Percentiles rank a stretch among this genome's conserved stretches.
Evolutionary conservation across 2,888 invertebrate species (phyloP).

Genomic region (Dyspetes luteomarginatus): DNA sequence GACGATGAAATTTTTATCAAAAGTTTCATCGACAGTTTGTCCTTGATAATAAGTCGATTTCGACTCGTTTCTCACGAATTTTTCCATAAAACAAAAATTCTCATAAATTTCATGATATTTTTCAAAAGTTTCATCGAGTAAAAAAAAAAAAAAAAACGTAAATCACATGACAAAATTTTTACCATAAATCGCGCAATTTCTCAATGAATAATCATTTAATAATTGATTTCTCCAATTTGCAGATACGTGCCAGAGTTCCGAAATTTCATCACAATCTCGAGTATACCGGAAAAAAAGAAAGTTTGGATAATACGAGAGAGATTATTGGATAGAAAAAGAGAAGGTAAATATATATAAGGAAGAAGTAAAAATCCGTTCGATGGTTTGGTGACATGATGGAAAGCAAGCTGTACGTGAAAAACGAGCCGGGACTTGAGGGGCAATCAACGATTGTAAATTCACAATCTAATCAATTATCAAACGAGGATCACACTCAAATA

Average conservation of each 20-base stretch:
- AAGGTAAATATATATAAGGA: background rate
- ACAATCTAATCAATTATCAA: slow-evolving; percentile 59
- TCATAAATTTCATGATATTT: too few species aligned
- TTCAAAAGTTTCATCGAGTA: too few species aligned
- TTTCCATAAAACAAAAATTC: too few species aligned
- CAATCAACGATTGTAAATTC: slow-evolving; percentile 75
- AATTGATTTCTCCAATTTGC: slow-evolving; percentile 19
- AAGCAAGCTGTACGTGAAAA: slow-evolving; percentile 88
- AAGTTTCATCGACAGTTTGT: too few species aligned
- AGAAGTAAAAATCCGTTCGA: slow-evolving; percentile 66
- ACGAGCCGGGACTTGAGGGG: slow-evolving; percentile 86
- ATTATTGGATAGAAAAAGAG: background rate
- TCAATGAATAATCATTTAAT: background rate
- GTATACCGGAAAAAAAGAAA: background rate
- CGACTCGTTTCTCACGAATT: too few species aligned
- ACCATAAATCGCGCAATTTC: background rate
- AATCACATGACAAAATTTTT: background rate
- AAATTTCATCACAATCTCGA: background rate
- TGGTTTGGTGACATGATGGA: slow-evolving; percentile 84
- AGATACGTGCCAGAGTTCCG: slow-evolving; percentile 18
- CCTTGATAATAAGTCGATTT: too few species aligned
- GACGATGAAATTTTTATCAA: too few species aligned
- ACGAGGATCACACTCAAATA: slow-evolving; percentile 70
- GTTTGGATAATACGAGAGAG: too few species aligned
- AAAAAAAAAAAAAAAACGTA: background rate